Evolutionary conservation across 2,888 invertebrate species (phyloP), one percentile per base, ranked within the genome.

Genomic region (Drosophila algonquin): DNA sequence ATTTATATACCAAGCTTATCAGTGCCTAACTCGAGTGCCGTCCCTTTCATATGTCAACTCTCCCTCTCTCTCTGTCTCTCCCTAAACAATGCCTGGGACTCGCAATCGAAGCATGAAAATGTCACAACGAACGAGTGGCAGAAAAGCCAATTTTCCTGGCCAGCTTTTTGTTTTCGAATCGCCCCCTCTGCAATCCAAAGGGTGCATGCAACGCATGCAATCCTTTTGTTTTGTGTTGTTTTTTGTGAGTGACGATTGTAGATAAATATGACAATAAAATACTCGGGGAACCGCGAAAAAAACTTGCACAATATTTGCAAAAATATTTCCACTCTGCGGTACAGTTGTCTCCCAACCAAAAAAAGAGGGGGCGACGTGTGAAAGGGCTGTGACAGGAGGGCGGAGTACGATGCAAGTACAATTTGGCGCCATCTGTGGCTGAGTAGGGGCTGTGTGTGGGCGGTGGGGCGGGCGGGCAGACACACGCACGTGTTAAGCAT

Each of bases 221-320:
- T 24, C 14, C 40, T 44, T 54, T 40, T 48, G 47, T 48, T 18
- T 21, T 21, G 21, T 21, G 2, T 21, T 0, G 21, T 21, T 14
- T 40, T 53, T 53, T 53, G 21, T 14, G 40, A 53, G 54, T 64
- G 55, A 72, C 60, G 87, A 85, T 85, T 87, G 81, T 82, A 82
- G 86, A 83, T 89, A 88, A 88, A 87, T 84, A 87, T 85, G 87
- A 89, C 89, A 83, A 87, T 87, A 81, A 85, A 87, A 85, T 82
- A 80, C 80, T 81, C 80, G 79, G 71, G 73, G 79, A 73, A 76
- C 40, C 61, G 69, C 44, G 46, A 63, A 61, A 61, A 63, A 70
- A 63, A 24, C 55, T 47, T 68, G 73, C 52, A 58, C 75, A 76
- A 81, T 77, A 73, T 40, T 40, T 40, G 77, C 75, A 73, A 79